Conservation (phyloP, 2,888 invertebrate genomes). For the Dasypolia templi region DNA sequence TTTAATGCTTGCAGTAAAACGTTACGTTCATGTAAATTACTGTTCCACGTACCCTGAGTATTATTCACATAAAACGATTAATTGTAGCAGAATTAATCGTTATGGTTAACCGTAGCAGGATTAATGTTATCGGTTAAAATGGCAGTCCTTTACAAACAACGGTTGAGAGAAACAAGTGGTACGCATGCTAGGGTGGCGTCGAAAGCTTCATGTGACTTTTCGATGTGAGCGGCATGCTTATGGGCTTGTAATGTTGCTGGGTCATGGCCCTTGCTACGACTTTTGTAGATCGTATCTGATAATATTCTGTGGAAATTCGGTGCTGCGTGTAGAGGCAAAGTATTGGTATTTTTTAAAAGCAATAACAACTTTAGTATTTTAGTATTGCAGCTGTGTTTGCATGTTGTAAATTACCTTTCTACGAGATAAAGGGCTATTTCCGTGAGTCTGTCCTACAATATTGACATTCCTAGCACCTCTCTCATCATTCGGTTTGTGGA, state of each 20-base stretch:
- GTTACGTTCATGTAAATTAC: conserved; percentile 40
- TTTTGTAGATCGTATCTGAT: conserved; percentile 36
- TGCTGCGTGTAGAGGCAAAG: not conserved
- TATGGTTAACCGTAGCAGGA: conserved; percentile 27
- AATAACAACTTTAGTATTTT: not conserved
- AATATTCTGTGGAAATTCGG: conserved; percentile 22
- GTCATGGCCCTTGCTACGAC: conserved; percentile 9
- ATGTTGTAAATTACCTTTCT: not conserved
- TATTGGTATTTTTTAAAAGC: not conserved
- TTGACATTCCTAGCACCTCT: not conserved
- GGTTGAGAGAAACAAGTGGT: conserved; percentile 45
- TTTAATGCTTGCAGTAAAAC: conserved; percentile 36
- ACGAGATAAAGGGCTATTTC: not conserved
- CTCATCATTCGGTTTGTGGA: not conserved
- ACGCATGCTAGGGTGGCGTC: conserved; percentile 53
- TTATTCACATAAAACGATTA: conserved; percentile 45
- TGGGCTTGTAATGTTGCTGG: conserved; percentile 65
- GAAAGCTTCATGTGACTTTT: conserved; percentile 58
- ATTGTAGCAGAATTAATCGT: conserved; percentile 27
- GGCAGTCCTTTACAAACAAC: conserved; percentile 35
- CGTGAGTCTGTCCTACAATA: not conserved
- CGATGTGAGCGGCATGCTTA: conserved; percentile 60
- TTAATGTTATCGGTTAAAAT: conserved; percentile 28
- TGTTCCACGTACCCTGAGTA: conserved; percentile 33
- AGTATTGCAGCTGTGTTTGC: not conserved